Evolutionary conservation across 2,888 invertebrate genomes (phyloP), one percentile per base, ranked within the genome.

Genomic region (Xestia ashworthii): DNA sequence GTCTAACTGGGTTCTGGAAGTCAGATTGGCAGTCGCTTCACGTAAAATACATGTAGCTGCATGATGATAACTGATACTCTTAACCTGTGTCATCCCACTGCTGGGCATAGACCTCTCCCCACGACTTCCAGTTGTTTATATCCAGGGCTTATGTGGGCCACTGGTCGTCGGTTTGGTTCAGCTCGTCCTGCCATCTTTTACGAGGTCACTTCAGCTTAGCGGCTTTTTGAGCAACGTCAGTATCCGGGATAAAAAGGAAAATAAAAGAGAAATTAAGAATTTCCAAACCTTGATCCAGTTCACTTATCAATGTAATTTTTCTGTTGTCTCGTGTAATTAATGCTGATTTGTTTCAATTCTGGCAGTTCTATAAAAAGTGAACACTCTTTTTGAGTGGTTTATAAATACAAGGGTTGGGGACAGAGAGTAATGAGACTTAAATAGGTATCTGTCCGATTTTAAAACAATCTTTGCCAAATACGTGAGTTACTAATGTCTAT

Each of bases 381-480:
- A 25, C n/a, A 41, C 25, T 50, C 73, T 32, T 16, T 16, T 12
- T 41, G 5, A 74, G 46, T 74, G 46, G 19, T 46, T 38, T 75
- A 2, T 12, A 38, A 16, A 48, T 73, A 44, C 44, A 5, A 44
- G 44, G 64, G 44, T 44, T 44, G n/a, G 8, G 8, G 65, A 44
- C n/a, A 0, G 14, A 5, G 12, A n/a, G 8, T 16, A 8, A 44
- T 44, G n/a, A 9, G 44, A 65, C n/a, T 25, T 14, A 16, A 44
- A 44, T 44, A 22, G n/a, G 46, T 44, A 65, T 65, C 8, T 8
- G 16, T 44, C 44, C 8, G 16, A 65, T 25, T 65, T 44, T n/a
- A 44, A n/a, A n/a, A 44, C 65, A n/a, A n/a, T n/a, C 65, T 44
- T 16, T 44, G 65, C 65, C 44, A 65, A 65, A 44, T 65, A n/a